Base-by-base conservation (phyloP, 2,113 vertebrate species). In the Prunella fulvescens region DNA sequence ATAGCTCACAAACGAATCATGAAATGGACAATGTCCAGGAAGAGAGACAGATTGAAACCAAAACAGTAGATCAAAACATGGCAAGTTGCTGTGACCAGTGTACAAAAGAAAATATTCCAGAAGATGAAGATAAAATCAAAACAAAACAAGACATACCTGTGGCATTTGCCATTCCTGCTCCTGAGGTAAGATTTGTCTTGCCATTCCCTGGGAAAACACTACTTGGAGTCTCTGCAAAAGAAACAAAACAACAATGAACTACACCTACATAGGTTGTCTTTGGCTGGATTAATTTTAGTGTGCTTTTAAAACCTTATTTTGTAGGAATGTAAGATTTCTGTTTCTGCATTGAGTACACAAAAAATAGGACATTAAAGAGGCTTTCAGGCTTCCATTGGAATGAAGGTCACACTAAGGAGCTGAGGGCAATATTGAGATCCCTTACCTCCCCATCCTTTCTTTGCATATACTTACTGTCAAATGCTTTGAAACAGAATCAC, bases 31-130 rank as follows among this genome's bases (percentile, higher is more conserved):
- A 82, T 93, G 97, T 95, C 74, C 97, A 97, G 14, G 97, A 81
- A 83, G 91, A 88, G 37, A 88, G 40, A 72, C 73, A 80, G 65
- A 97, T 39, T 14, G 53, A 90, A 20, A 66, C 16, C 3, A 42
- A 97, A 82, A 74, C 88, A 15, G 88, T 95, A 33, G 97, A 97
- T 89, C 98, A 97, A 84, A 98, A 97, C 70, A 7, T 90, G 77
- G 95, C 98, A 95, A 95, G 62, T 77, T 98, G 97, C 85, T 97
- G 97, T 92, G 98, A 98, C 81, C 97, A 79, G 16, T 91, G 96
- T 37, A 97, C 97, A 72, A 97, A 93, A 88, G 81, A 89, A 24
- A 48, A 47, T 69, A 35, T 33, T 81, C 51, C 81, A 90, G 72
- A 91, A 86, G 90, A 95, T 7, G 67, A 96, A 47, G 90, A 74